phyloP scores from a whole-genome alignment of 2,888 invertebrate species.

The Tipula unca region DNA sequence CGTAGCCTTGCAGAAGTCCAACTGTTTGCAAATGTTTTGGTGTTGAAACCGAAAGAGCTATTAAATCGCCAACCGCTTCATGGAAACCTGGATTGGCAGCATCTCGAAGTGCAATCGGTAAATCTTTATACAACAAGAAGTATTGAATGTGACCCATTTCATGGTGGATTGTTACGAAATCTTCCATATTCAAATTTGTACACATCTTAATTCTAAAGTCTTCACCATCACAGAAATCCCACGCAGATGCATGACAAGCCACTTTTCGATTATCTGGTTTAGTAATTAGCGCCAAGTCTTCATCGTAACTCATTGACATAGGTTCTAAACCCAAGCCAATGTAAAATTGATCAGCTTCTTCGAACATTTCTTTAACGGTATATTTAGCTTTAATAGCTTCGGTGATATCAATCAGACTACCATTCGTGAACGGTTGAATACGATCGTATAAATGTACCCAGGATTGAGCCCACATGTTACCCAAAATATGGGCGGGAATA shows the following conservation, averaged over 20 bases:
- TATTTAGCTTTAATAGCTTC: conserved; percentile 34
- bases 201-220: conserved; percentile 33
- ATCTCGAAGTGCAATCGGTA: conserved; percentile 41
- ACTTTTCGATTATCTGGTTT: conserved; percentile 46
- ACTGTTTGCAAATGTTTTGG: conserved; percentile 51
- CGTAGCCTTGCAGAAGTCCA: conserved; percentile 24
- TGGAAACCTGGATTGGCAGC: conserved; percentile 49
- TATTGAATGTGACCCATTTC: conserved; percentile 49
- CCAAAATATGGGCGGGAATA: conserved; percentile 51
- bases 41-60: conserved; percentile 59
- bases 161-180: conserved; percentile 24
- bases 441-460: conserved; percentile 42
- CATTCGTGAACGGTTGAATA: conserved; percentile 36
- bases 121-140: conserved; percentile 40
- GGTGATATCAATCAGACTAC: conserved; percentile 42
- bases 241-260: conserved; percentile 49
- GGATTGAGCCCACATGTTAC: conserved; percentile 49
- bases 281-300: conserved; percentile 43
- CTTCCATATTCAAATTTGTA: conserved; percentile 22
- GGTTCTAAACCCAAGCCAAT: conserved; percentile 41
- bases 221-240: conserved; percentile 47
- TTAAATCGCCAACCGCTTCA: conserved; percentile 66
- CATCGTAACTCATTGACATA: conserved; percentile 43
- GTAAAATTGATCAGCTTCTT: conserved; percentile 45
- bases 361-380: conserved; percentile 39